Evolutionary conservation across 2,113 vertebrate species (phyloP).

Genomic region (Pseudopipra pipra): DNA sequence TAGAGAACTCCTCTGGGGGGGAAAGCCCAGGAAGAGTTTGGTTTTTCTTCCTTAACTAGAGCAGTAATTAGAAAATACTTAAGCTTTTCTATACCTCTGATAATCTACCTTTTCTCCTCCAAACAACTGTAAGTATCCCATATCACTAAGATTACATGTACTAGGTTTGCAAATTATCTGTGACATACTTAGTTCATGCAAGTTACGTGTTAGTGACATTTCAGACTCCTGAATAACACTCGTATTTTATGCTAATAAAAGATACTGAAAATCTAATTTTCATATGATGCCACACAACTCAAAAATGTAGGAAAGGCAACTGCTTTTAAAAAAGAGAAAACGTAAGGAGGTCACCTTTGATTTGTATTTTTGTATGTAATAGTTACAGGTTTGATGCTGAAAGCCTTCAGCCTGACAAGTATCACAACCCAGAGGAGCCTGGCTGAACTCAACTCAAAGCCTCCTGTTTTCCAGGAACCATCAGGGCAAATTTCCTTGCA

Average conservation of each 20-base stretch:
- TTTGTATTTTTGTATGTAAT: background rate
- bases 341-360: background rate
- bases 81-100: background rate
- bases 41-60: background rate
- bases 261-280: background rate
- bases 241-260: background rate
- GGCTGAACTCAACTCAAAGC: constrained; percentile 19
- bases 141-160: background rate
- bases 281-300: background rate
- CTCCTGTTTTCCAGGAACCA: background rate
- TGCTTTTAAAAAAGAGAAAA: background rate
- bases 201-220: background rate
- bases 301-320: background rate
- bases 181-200: background rate
- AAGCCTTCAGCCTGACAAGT: constrained; percentile 4
- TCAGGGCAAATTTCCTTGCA: constrained; percentile 70
- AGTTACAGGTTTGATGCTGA: background rate
- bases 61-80: constrained; percentile 19
- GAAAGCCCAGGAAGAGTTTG: background rate
- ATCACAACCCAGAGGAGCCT: background rate
- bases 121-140: background rate
- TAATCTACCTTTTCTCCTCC: background rate
- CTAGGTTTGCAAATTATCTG: background rate
- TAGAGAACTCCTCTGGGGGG: background rate
- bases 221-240: background rate